These are phyloP conservation scores for Temnothorax curvispinosus DNA, from an alignment of 1,140 invertebrate genomes.

Conservation along the genomic window DNA sequence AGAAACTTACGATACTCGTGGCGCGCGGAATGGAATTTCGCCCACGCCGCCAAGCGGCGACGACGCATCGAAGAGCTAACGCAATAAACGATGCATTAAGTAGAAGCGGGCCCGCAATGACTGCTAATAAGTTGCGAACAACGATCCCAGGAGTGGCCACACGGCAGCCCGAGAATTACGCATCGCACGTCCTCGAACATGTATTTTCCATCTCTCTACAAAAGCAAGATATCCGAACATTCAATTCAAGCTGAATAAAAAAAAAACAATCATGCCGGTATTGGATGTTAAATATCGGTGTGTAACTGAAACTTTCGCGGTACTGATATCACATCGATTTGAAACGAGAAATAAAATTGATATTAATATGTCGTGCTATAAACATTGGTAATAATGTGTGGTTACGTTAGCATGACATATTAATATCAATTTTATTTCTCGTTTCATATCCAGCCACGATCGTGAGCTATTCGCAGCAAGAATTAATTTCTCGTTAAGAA, in stretches of 20 bases:
- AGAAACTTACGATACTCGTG: conserved; percentile 51
- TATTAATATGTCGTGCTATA: background rate
- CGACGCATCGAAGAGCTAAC: conserved; percentile 53
- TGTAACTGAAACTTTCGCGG: background rate
- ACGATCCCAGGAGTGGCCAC: conserved; percentile 29
- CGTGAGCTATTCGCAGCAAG: background rate
- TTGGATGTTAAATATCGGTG: background rate
- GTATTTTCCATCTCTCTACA: background rate
- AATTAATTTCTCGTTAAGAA: conserved; percentile 17
- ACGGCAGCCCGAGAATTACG: background rate
- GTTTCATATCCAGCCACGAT: background rate
- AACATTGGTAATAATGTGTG: background rate
- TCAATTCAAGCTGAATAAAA: background rate
- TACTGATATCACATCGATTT: background rate
- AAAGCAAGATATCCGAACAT: background rate
- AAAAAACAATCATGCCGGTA: background rate
- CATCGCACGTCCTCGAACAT: background rate
- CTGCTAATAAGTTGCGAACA: conserved; percentile 47
- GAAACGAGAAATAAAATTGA: conserved; percentile 5
- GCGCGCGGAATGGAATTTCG: conserved; percentile 54
- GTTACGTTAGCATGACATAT: background rate
- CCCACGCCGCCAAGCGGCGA: conserved; percentile 25
- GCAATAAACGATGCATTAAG: conserved; percentile 61
- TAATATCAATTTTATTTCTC: conserved; percentile 2
- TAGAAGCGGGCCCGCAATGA: conserved; percentile 47